Percentiles rank a stretch among this genome's conserved stretches.
Evolutionary conservation across 2,113 vertebrate genomes (phyloP).

Genomic region (Onychostoma macrolepis): DNA sequence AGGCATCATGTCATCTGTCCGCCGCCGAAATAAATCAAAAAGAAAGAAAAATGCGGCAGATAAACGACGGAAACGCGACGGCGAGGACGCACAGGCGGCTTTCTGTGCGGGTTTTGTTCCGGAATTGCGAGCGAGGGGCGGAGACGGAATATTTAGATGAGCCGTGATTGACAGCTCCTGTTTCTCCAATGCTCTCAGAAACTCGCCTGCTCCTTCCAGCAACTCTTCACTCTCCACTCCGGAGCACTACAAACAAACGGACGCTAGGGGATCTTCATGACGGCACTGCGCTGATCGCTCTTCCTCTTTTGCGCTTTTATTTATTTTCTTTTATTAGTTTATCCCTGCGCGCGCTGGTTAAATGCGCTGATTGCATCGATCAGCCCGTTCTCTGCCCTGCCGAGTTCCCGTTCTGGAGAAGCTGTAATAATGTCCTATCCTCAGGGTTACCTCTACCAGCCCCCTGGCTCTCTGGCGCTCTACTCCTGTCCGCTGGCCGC

Average conservation of each 20-base stretch:
- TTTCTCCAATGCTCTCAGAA: slow-evolving; percentile 90
- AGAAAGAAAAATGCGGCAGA: slow-evolving; percentile 11
- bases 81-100: not conserved
- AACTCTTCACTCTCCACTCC: slow-evolving; percentile 86
- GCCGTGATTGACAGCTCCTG: slow-evolving; percentile 86
- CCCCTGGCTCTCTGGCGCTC: slow-evolving; percentile 95
- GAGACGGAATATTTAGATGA: slow-evolving; percentile 92
- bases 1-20: slow-evolving; percentile 15
- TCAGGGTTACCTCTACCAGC: slow-evolving; percentile 99
- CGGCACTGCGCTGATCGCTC: slow-evolving; percentile 78
- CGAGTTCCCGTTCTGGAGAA: slow-evolving; percentile 65
- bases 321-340: slow-evolving; percentile 67
- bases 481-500: slow-evolving; percentile 95
- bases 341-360: slow-evolving; percentile 66
- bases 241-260: slow-evolving; percentile 79
- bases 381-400: slow-evolving; percentile 57
- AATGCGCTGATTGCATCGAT: slow-evolving; percentile 70
- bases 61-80: not conserved
- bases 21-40: not conserved
- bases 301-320: slow-evolving; percentile 66
- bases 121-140: slow-evolving; percentile 76
- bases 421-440: slow-evolving; percentile 94
- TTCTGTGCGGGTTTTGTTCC: slow-evolving; percentile 62
- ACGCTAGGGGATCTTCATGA: slow-evolving; percentile 90
- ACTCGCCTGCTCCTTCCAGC: slow-evolving; percentile 88